Conservation (phyloP, 1,140 invertebrate species). For the Drosophila kikkawai region DNA sequence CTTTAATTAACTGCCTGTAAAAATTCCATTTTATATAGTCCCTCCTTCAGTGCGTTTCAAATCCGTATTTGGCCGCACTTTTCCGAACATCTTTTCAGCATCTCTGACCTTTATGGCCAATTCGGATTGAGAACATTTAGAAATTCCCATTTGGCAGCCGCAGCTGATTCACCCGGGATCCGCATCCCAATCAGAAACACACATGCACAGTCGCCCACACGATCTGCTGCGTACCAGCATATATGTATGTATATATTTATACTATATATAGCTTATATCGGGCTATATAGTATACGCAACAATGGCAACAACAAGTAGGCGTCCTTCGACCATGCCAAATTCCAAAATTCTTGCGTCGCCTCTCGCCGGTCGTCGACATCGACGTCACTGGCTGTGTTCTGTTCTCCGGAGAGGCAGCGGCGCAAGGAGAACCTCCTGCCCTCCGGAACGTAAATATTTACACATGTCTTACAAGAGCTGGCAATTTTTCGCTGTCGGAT, state of each 20-base stretch:
- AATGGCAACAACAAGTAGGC: slow-evolving; percentile 64
- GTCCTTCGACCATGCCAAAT: slow-evolving; percentile 79
- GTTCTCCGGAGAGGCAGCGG: slow-evolving; percentile 4
- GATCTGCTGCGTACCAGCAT: slow-evolving; percentile 21
- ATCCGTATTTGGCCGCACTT: slow-evolving; percentile 9
- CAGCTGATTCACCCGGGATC: slow-evolving; percentile 31
- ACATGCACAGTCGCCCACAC: slow-evolving; percentile 39
- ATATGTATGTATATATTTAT: not conserved
- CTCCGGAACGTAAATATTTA: slow-evolving; percentile 75
- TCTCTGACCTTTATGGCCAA: slow-evolving; percentile 24
- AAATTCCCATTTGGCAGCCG: slow-evolving; percentile 43
- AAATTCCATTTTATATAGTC: slow-evolving; percentile 3
- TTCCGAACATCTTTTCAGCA: not conserved
- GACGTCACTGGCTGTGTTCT: slow-evolving; percentile 55
- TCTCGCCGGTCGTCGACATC: slow-evolving; percentile 75
- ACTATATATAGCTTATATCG: slow-evolving; percentile 4
- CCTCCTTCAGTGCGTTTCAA: not conserved
- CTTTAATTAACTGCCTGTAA: not conserved
- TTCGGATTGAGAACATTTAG: slow-evolving; percentile 19
- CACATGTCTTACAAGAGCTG: slow-evolving; percentile 78
- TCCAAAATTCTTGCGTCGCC: slow-evolving; percentile 81
- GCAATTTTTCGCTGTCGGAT: slow-evolving; percentile 71
- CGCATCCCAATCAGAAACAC: slow-evolving; percentile 23
- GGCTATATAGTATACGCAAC: slow-evolving; percentile 23
- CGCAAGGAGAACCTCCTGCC: slow-evolving; percentile 11